Conservation (phyloP, 2,113 vertebrate species). For the Carollia perspicillata region DNA sequence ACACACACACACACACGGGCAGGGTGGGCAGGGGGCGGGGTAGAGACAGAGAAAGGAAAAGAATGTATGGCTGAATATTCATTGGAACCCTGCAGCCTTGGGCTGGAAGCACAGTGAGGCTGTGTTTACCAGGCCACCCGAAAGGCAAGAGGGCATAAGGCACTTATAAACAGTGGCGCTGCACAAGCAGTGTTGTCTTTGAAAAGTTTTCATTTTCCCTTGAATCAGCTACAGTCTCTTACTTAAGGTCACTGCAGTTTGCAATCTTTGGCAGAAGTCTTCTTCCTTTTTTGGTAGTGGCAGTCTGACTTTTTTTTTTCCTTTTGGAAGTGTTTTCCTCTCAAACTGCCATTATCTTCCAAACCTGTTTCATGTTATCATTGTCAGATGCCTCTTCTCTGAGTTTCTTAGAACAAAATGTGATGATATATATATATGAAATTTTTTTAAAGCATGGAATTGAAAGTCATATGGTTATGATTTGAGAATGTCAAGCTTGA, state of each 20-base stretch:
- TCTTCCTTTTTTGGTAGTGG: constrained; percentile 98
- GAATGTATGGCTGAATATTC: constrained; percentile 77
- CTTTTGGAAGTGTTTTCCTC: constrained; percentile 88
- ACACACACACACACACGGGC: neutral
- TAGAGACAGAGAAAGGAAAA: neutral
- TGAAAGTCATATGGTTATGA: constrained; percentile 99
- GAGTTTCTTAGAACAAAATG: constrained; percentile 88
- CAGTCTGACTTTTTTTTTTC: constrained; percentile 76
- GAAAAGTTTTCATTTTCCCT: constrained; percentile 83
- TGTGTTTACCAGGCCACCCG: constrained; percentile 80
- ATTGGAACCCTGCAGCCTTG: constrained; percentile 74
- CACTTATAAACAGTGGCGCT: constrained; percentile 81
- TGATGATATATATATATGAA: constrained; percentile 64
- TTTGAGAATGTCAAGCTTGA: constrained; percentile 94
- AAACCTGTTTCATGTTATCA: constrained; percentile 99
- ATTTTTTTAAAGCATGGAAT: constrained; percentile 85
- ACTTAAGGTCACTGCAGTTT: constrained; percentile 90
- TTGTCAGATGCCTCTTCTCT: constrained; percentile 95
- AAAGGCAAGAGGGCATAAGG: constrained; percentile 81
- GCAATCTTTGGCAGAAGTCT: constrained; percentile 87
- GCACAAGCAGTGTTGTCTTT: constrained; percentile 82
- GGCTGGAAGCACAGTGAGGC: constrained; percentile 76
- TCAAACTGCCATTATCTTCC: constrained; percentile 85
- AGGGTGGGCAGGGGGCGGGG: neutral
- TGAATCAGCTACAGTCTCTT: constrained; percentile 84